Percentiles rank a stretch among this genome's conserved stretches.
phyloP scores from a whole-genome alignment of 2,113 vertebrate species.

The Bubo bubo region DNA sequence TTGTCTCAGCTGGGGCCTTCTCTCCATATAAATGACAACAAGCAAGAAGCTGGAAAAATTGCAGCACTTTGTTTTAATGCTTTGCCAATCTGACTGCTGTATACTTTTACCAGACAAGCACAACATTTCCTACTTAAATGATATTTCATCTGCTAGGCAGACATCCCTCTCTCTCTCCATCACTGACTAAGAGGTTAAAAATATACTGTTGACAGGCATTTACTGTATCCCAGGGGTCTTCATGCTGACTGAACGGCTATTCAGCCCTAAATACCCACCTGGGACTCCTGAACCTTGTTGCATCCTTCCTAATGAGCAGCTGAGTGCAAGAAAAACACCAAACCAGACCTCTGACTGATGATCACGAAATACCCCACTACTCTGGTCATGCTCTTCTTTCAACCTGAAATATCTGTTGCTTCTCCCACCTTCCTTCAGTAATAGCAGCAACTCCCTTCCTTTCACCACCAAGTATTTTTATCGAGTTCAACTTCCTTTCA shows the following conservation, averaged over 20 bases:
- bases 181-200: constrained; percentile 6
- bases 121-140: neutral
- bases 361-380: neutral
- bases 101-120: neutral
- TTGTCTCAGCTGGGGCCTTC: neutral
- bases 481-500: neutral
- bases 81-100: neutral
- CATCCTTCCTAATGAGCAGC: neutral
- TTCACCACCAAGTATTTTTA: constrained; percentile 13
- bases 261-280: neutral
- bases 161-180: neutral
- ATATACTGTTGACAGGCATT: neutral
- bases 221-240: neutral
- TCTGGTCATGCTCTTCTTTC: neutral
- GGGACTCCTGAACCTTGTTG: neutral
- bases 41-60: neutral
- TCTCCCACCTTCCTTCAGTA: neutral
- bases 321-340: neutral
- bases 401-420: neutral
- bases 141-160: neutral
- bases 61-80: neutral
- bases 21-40: neutral
- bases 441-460: neutral
- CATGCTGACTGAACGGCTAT: neutral
- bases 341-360: neutral